Percentiles rank a stretch among this genome's conserved stretches.
These are phyloP conservation scores for Seriola quinqueradiata DNA, from an alignment of 2,113 vertebrate genomes.

Conservation along the genomic window DNA sequence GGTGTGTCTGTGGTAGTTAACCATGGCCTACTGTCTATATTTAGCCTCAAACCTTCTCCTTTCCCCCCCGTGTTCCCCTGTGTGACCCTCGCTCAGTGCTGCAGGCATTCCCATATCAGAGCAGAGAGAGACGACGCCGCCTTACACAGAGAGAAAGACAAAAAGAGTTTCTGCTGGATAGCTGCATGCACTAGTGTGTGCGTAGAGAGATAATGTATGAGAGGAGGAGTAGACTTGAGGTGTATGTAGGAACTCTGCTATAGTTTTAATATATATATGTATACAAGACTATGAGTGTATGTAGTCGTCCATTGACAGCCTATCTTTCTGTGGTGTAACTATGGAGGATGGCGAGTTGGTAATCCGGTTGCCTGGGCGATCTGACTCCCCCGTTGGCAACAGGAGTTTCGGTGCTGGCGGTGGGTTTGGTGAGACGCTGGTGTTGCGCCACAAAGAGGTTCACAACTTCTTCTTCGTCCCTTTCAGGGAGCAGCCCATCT, in stretches of 20 bases:
- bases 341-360: conserved; percentile 78
- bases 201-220: conserved; percentile 14
- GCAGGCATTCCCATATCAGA: conserved; percentile 84
- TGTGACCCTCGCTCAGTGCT: conserved; percentile 74
- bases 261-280: conserved; percentile 2
- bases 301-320: conserved; percentile 1
- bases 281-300: conserved; percentile 16
- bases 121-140: conserved; percentile 66
- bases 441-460: conserved; percentile 83
- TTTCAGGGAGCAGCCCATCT: conserved; percentile 98
- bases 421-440: conserved; percentile 72
- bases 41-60: conserved; percentile 79
- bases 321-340: conserved; percentile 37
- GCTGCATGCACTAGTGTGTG: conserved; percentile 20
- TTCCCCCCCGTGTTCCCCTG: conserved; percentile 61
- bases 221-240: background rate
- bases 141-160: conserved; percentile 50
- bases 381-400: conserved; percentile 58
- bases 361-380: conserved; percentile 71
- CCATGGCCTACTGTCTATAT: conserved; percentile 83
- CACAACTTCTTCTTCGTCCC: conserved; percentile 85
- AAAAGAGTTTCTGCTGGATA: conserved; percentile 37
- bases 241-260: background rate
- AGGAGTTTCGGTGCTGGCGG: conserved; percentile 24
- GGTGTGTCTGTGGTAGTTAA: conserved; percentile 79